Base-by-base conservation (phyloP, 2,113 vertebrate genomes). In the Sminthopsis crassicaudata region DNA sequence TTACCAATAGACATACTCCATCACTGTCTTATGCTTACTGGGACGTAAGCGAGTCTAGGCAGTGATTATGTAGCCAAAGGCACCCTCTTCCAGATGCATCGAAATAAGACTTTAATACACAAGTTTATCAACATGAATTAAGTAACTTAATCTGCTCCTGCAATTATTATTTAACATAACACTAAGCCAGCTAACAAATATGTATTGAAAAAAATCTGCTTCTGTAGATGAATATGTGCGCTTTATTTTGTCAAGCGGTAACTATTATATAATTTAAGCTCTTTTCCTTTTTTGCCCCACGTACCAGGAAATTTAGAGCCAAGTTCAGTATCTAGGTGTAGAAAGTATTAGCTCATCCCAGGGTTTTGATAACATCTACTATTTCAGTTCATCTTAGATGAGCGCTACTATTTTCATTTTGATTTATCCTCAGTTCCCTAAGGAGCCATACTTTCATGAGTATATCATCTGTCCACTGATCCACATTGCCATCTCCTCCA, bases 321-420 rank as follows among this genome's bases (percentile, higher is more conserved):
- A 91, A 89, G 92, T 95, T 67, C 5, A 76, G 0, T 94, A 9
- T 16, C 22, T 48, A 94, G 36, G 24, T 23, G 30, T 91, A 95
- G 46, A 30, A 54, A 46, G 60, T 67, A 67, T 12, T 89, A 27
- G 42, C 26, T 50, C 89, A 84, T 94, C 24, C 90, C 30, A 93
- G 16, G 1, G 90, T 52, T 11, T 2, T 54, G 94, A 94, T 57
- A 50, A 91, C 0, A 91, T 92, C 55, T 53, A 52, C 26, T 89
- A 91, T 92, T 57, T 96, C 57, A 95, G 91, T 51, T 90, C 67
- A 6, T 95, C 25, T 94, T 91, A 92, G 90, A 50, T 91, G 23
- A 53, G 50, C 22, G 36, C 24, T 46, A 26, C 23, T 51, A 9
- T 90, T 91, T 93, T 93, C 36, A 24, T 24, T 19, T 91, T 90